phyloP scores from a whole-genome alignment of 2,888 invertebrate species.

The Macropis europaea region DNA sequence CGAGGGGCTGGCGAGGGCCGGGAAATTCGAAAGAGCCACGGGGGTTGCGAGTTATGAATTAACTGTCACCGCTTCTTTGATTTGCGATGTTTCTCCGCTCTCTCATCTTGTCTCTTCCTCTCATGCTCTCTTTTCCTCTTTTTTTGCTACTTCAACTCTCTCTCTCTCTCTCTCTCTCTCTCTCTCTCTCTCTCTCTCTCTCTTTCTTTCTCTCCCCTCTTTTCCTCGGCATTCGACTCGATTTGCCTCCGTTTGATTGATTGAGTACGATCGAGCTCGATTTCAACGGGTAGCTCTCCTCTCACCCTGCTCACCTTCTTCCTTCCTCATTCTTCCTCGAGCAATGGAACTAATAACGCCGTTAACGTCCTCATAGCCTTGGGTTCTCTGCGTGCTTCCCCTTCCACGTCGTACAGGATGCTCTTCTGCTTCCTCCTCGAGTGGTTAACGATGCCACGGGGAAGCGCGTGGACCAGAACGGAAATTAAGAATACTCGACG shows the following conservation, averaged over 20 bases:
- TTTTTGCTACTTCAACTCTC: background rate
- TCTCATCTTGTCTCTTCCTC: conserved; percentile 19
- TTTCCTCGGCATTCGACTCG: conserved; percentile 44
- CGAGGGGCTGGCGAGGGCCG: conserved; percentile 28
- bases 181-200: background rate
- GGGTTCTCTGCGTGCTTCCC: conserved; percentile 13
- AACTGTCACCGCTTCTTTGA: conserved; percentile 72
- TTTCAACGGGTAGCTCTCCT: conserved; percentile 42
- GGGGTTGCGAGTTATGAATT: conserved; percentile 71
- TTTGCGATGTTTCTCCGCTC: conserved; percentile 62
- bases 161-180: background rate
- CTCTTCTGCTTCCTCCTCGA: background rate
- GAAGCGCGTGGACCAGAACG: background rate
- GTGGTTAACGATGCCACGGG: background rate
- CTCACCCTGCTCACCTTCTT: background rate
- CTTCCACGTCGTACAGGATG: background rate
- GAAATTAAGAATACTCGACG: background rate
- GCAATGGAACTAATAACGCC: conserved; percentile 50
- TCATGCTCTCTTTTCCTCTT: background rate
- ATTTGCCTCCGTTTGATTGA: conserved; percentile 68
- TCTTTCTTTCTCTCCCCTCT: conserved; percentile 2
- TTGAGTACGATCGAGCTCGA: conserved; percentile 59
- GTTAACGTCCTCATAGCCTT: conserved; percentile 46
- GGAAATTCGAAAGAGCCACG: conserved; percentile 42
- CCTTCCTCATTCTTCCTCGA: conserved; percentile 3